phyloP scores from a whole-genome alignment of 2,888 invertebrate species.

The Frankliniella fusca region DNA sequence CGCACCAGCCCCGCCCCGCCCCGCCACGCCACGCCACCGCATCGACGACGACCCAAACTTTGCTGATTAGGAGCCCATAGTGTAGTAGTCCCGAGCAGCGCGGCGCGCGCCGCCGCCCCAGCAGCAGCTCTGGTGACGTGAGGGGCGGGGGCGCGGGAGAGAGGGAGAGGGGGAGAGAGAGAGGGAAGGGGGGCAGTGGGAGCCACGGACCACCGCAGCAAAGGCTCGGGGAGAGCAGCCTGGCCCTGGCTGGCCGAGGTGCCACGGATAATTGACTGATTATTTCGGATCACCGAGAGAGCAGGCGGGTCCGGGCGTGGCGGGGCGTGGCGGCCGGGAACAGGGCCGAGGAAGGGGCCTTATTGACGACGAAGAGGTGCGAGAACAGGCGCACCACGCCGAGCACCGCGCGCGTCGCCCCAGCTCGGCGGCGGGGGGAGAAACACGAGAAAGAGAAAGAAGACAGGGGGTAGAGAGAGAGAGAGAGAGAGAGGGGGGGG shows the following conservation, averaged over 20 bases:
- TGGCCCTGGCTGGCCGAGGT: background rate
- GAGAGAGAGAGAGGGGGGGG: background rate
- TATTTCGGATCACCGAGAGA: background rate
- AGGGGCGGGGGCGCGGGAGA: background rate
- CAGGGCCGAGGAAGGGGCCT: background rate
- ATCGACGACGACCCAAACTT: constrained; percentile 11
- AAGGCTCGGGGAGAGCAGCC: background rate
- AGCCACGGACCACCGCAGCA: background rate
- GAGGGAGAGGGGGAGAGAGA: background rate
- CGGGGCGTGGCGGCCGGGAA: background rate
- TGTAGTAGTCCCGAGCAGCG: background rate
- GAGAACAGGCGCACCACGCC: background rate
- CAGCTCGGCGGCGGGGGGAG: background rate
- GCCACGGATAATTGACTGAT: constrained; percentile 20
- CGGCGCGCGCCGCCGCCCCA: no score
- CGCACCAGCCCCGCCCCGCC: background rate
- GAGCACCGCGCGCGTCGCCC: background rate
- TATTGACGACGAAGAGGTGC: background rate
- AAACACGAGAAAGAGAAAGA: background rate
- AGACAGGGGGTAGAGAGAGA: background rate
- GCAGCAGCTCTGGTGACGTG: no score
- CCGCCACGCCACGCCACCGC: background rate
- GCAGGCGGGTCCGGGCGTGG: background rate
- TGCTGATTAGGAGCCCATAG: constrained; percentile 21
- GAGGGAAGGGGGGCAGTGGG: background rate